Conservation (phyloP, 2,888 invertebrate species). For the Marronus borbonicus region DNA sequence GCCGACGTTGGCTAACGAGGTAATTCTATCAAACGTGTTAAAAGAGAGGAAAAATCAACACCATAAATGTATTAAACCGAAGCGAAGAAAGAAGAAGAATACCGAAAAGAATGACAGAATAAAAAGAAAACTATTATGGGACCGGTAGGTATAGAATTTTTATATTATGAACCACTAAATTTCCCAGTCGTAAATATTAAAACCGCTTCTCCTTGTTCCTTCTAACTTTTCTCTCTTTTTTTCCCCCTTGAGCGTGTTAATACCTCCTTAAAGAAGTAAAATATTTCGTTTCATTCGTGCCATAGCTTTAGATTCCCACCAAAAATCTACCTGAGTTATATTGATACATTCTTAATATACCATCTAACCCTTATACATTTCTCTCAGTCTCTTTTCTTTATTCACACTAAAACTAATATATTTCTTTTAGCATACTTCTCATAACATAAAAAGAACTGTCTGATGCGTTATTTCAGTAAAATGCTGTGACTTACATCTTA, state of each 20-base stretch:
- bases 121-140: conserved; percentile 4
- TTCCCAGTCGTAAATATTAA: conserved; percentile 62
- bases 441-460: too few species aligned
- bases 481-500: too few species aligned
- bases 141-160: conserved; percentile 42
- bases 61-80: conserved; percentile 18
- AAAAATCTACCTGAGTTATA: conserved; percentile 40
- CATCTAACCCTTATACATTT: background rate
- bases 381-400: too few species aligned
- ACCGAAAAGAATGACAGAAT: background rate
- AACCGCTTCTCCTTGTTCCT: background rate
- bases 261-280: conserved; percentile 62
- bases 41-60: conserved; percentile 30
- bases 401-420: too few species aligned
- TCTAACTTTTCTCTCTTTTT: too few species aligned
- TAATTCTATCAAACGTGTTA: background rate
- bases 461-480: too few species aligned
- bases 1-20: too few species aligned
- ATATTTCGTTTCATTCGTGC: conserved; percentile 63
- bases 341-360: conserved; percentile 5
- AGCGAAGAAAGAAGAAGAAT: background rate
- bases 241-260: conserved; percentile 57
- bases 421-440: too few species aligned
- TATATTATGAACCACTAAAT: conserved; percentile 44
- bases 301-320: conserved; percentile 52